Evolutionary conservation across 2,113 vertebrate species (phyloP), one percentile per base, ranked within the genome.

Genomic region (Climacteris rufus): DNA sequence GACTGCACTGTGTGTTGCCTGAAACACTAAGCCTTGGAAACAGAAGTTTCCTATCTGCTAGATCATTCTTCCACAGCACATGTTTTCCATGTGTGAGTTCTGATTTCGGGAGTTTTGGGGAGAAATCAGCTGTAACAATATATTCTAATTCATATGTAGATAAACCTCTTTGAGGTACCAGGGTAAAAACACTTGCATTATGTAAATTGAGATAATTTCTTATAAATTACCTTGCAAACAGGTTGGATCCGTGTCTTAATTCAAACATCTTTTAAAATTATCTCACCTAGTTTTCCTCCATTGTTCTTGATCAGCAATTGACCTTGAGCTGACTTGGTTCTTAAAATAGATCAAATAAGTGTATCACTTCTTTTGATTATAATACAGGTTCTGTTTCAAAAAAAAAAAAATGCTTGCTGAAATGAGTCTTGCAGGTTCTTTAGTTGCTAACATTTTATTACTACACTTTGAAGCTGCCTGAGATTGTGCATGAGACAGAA

Each of bases 261-360:
- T 96, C 96, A 93, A 97, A 93, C n/a, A 31, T 86, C 81, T 91
- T 91, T 85, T 96, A 76, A 94, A 98, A 97, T 90, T 92, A 82
- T 89, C 92, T 96, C 93, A 89, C 94, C 92, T 94, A 96, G 94
- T 96, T 98, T 97, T 97, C 72, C 42, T 95, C 94, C 90, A 96
- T 96, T 97, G 96, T 97, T 97, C 97, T 96, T 96, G 93, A 96
- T 96, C 91, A 91, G 92, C 76, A 89, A 84, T 91, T 97, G 97
- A 98, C 98, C 96, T 97, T 97, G 93, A 94, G 72, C 93, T 97
- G 95, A 94, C 97, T 97, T 97, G 44, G 0, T 96, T 83, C 91
- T 98, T 92, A 96, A 98, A 97, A 97, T 94, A 97, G 96, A 97
- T 93, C 54, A 96, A 97, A 97, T 93, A 97, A 94, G 83, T 63